Conservation (phyloP, 2,888 invertebrate species). For the Nudaria mundana region DNA sequence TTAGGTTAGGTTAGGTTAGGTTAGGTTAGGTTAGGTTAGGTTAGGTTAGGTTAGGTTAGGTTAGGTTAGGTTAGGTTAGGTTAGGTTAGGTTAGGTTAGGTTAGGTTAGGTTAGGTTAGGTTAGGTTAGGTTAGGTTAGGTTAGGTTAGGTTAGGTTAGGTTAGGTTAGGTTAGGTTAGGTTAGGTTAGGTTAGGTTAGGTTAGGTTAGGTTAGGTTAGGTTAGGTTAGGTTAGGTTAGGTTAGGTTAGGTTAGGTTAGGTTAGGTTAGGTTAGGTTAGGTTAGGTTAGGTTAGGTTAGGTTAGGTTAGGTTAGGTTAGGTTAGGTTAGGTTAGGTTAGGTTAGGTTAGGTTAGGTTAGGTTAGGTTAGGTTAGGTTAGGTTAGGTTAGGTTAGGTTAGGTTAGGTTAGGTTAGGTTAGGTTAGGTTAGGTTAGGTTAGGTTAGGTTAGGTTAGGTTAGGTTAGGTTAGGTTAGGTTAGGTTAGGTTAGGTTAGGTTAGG, state of each 20-base stretch:
- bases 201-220: conserved; percentile 17
- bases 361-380: conserved; percentile 19
- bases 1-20: too few species aligned
- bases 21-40: too few species aligned
- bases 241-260: conserved; percentile 12
- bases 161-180: conserved; percentile 17
- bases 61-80: conserved; percentile 11
- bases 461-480: conserved; percentile 17
- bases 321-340: conserved; percentile 16
- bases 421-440: conserved; percentile 13
- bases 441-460: conserved; percentile 18
- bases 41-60: conserved; percentile 6
- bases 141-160: conserved; percentile 15
- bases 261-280: conserved; percentile 15
- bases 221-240: neutral
- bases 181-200: conserved; percentile 17
- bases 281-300: conserved; percentile 16
- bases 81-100: conserved; percentile 13
- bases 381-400: conserved; percentile 12
- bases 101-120: conserved; percentile 15
- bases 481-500: conserved; percentile 21
- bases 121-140: conserved; percentile 14
- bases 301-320: conserved; percentile 9
- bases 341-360: conserved; percentile 20
- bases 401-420: conserved; percentile 16